phyloP scores from a whole-genome alignment of 2,797 vertebrate genomes.

The Karalla daura region DNA sequence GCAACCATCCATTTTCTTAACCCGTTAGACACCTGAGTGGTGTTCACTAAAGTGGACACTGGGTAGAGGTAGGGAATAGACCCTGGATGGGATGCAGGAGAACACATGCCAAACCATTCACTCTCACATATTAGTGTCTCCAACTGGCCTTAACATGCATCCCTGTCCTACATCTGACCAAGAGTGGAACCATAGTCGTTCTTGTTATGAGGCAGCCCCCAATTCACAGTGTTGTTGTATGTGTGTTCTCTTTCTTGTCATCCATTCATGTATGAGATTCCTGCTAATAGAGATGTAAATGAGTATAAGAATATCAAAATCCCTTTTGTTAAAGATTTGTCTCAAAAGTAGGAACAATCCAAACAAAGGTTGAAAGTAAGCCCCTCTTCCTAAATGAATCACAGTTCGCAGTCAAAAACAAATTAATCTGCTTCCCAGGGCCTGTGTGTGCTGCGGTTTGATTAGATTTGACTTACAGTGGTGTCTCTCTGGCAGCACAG shows the following conservation, averaged over 20 bases:
- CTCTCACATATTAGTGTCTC: no score
- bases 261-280: background rate
- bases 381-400: background rate
- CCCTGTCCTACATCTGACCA: no score
- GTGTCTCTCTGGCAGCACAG: background rate
- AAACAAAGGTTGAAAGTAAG: background rate
- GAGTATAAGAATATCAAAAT: background rate
- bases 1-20: no score
- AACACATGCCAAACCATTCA: no score
- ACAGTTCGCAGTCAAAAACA: background rate
- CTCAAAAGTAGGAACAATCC: background rate
- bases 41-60: no score
- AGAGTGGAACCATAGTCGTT: no score
- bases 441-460: constrained; percentile 7
- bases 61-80: no score
- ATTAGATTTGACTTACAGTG: constrained; percentile 11
- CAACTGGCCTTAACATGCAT: no score
- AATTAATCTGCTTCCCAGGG: background rate
- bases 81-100: no score
- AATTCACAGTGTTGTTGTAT: background rate
- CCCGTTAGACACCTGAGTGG: no score
- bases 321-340: background rate
- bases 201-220: no score
- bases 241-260: background rate
- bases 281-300: background rate